A percentile compares a stretch with the other conserved stretches of the same genome.
These are phyloP conservation scores for Rotaria sp. DNA, from an alignment of 2,888 invertebrate species.

Conservation along the genomic window DNA sequence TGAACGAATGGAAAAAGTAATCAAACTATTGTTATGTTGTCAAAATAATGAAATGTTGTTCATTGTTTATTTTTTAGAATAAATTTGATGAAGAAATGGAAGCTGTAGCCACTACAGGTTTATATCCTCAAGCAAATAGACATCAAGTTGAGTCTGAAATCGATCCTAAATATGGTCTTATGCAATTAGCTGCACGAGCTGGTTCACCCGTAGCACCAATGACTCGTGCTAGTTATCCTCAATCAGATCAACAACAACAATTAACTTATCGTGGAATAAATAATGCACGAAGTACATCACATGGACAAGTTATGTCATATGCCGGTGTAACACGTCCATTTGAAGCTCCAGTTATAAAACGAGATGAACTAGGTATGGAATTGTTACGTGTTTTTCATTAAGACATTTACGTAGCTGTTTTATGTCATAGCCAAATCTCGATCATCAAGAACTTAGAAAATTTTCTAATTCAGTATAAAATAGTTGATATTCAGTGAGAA, in stretches of 20 bases:
- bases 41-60: background rate
- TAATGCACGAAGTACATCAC: background rate
- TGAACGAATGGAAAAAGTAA: constrained; percentile 38
- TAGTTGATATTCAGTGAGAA: no score
- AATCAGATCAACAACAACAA: background rate
- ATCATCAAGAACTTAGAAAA: no score
- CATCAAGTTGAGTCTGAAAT: background rate
- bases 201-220: background rate
- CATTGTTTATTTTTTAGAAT: background rate
- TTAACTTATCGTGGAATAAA: background rate
- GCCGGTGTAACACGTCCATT: background rate
- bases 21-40: background rate
- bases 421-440: no score
- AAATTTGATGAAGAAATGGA: constrained; percentile 19
- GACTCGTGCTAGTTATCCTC: background rate
- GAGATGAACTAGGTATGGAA: background rate
- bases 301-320: constrained; percentile 5
- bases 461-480: no score
- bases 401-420: no score
- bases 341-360: background rate
- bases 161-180: constrained; percentile 2
- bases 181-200: background rate
- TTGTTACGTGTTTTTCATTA: no score
- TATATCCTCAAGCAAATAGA: background rate
- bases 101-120: background rate